A percentile compares a stretch with the other conserved stretches of the same genome.
Evolutionary conservation across 2,888 invertebrate genomes (phyloP).

Genomic region (Chrysolina americana): DNA sequence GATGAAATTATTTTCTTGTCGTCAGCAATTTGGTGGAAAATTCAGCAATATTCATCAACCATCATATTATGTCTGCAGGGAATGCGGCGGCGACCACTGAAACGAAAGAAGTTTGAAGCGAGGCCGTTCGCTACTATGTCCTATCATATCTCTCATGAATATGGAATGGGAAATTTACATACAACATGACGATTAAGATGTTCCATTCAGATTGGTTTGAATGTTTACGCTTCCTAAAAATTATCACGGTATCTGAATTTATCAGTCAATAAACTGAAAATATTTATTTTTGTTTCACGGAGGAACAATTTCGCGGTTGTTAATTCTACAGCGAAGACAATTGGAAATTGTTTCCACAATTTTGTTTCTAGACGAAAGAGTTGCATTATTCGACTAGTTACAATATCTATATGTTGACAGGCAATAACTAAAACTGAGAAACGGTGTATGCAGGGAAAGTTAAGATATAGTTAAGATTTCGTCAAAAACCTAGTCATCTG

Average conservation of each 20-base stretch:
- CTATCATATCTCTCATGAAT: constrained; percentile 23
- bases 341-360: no score
- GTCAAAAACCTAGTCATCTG: no score
- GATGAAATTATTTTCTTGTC: no score
- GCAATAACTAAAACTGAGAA: no score
- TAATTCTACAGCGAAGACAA: no score
- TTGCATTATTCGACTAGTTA: no score
- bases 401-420: no score
- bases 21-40: background rate
- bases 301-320: no score
- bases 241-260: constrained; percentile 8
- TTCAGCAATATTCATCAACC: background rate
- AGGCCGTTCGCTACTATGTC: constrained; percentile 20
- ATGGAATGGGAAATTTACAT: constrained; percentile 21
- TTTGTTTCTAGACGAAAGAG: no score
- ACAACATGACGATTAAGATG: constrained; percentile 24
- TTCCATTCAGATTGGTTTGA: constrained; percentile 12
- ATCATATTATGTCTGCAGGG: background rate
- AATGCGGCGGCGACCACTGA: constrained; percentile 2
- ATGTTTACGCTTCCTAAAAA: constrained; percentile 14
- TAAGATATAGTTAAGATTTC: no score
- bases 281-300: background rate
- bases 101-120: constrained; percentile 7
- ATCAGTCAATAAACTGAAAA: background rate
- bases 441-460: no score